Base-by-base conservation (phyloP, 2,113 vertebrate genomes). In the Clarias magur region DNA sequence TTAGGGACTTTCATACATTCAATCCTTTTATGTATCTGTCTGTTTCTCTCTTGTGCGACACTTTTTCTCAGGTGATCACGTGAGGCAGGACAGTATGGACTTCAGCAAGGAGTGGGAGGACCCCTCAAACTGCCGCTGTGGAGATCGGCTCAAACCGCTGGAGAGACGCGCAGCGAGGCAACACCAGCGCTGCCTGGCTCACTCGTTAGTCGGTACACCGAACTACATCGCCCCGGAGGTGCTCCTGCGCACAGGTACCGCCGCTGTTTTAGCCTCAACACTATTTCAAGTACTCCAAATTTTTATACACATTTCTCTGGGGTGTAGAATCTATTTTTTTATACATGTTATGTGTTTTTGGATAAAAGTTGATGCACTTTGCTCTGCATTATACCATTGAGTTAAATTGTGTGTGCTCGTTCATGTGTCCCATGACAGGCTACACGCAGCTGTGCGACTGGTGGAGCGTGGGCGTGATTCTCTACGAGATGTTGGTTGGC, bases 391-490 rank as follows among this genome's bases (percentile, higher is more conserved):
- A 42, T 12, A 15, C 0, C 42, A n/a, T 42, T 80, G 7, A 30
- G 21, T 59, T 17, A 12, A 67, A 16, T 62, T 59, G 15, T 75
- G 34, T 82, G 23, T 70, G 3, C 16, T 11, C 8, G 27, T 53
- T 30, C 30, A 10, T 23, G 2, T 11, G 34, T 68, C 0, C 34
- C 65, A 23, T 78, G 53, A 76, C 63, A 89, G 96, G 98, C 85
- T 99, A 99, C 92, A 99, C 98, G 3, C 98, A 99, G 93, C 93
- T 99, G 25, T 99, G 98, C 87, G 98, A 99, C 83, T 99, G 98
- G 98, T 99, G 98, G 98, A 99, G 98, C 48, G 98, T 99, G 78
- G 98, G 98, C 48, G 98, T 99, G 89, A 99, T 99, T 94, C 93
- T 99, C 86, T 99, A 99, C 91, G 98, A 99, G 92, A 99, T 99